These are phyloP conservation scores for Ecliptopera silaceata DNA, from an alignment of 2,888 invertebrate genomes.

Conservation along the genomic window DNA sequence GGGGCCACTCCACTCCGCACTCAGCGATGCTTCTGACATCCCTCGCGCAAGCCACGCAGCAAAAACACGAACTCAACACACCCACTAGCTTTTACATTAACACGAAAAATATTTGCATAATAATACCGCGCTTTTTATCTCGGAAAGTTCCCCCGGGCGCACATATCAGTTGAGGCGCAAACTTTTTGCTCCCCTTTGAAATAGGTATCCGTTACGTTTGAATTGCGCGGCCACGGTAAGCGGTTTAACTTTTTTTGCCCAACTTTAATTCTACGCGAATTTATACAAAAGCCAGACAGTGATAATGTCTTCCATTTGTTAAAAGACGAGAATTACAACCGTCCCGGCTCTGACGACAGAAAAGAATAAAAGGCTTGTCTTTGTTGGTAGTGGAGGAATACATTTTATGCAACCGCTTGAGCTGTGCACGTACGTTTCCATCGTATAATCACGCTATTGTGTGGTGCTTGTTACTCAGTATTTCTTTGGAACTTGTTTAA, in stretches of 20 bases:
- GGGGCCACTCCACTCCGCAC: slow-evolving; percentile 34
- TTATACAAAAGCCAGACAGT: slow-evolving; percentile 74
- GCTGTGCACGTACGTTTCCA: slow-evolving; percentile 54
- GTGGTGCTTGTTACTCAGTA: slow-evolving; percentile 44
- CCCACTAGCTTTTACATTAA: slow-evolving; percentile 32
- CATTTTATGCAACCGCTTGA: slow-evolving; percentile 66
- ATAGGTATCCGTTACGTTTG: slow-evolving; percentile 61
- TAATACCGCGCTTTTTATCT: slow-evolving; percentile 43
- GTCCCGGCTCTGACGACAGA: slow-evolving; percentile 65
- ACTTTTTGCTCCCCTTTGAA: slow-evolving; percentile 54
- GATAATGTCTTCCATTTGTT: slow-evolving; percentile 80
- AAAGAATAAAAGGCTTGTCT: slow-evolving; percentile 73
- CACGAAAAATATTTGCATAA: slow-evolving; percentile 39
- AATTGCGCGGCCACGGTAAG: slow-evolving; percentile 63
- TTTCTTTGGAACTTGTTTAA: slow-evolving; percentile 45
- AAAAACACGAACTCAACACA: slow-evolving; percentile 34
- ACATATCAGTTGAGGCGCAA: slow-evolving; percentile 44
- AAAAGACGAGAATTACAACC: slow-evolving; percentile 74
- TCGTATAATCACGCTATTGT: slow-evolving; percentile 62
- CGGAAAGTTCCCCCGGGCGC: slow-evolving; percentile 44
- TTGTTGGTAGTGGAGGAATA: slow-evolving; percentile 68
- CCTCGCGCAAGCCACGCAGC: slow-evolving; percentile 39
- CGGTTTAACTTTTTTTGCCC: slow-evolving; percentile 67
- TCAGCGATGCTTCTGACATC: slow-evolving; percentile 39
- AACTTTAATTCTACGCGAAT: slow-evolving; percentile 75